phyloP scores from a whole-genome alignment of 2,113 vertebrate genomes.

The Thunnus thynnus region DNA sequence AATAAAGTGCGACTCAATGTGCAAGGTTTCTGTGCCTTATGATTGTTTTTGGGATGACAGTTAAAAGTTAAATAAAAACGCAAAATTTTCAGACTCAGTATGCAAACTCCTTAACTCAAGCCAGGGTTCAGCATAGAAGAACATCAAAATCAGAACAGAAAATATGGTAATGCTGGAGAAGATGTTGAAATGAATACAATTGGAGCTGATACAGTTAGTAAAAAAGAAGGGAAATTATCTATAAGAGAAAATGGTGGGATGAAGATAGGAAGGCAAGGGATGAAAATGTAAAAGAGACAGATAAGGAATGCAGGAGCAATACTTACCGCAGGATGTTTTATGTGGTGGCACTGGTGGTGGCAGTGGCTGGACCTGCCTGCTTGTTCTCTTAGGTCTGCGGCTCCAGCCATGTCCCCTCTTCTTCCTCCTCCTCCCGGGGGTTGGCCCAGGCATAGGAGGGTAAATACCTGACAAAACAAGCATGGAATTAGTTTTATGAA shows the following conservation, averaged over 20 bases:
- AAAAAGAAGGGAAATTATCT: neutral
- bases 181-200: conserved; percentile 13
- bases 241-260: conserved; percentile 5
- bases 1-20: neutral
- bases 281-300: conserved; percentile 10
- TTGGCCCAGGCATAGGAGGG: conserved; percentile 75
- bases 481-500: neutral
- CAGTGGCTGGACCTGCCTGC: conserved; percentile 33
- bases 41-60: neutral
- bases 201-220: neutral
- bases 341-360: conserved; percentile 57
- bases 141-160: conserved; percentile 46
- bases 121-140: conserved; percentile 19
- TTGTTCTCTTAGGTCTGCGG: conserved; percentile 68
- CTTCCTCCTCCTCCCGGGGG: conserved; percentile 76
- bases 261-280: conserved; percentile 1
- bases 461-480: conserved; percentile 79
- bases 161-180: conserved; percentile 4
- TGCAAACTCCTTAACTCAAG: conserved; percentile 26
- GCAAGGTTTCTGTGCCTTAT: neutral
- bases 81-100: neutral
- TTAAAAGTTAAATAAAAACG: neutral
- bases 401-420: conserved; percentile 81
- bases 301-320: neutral
- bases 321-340: conserved; percentile 92